A percentile compares a stretch with the other conserved stretches of the same genome.
Conservation (phyloP, 2,888 invertebrate genomes). For the Dryocosmus kuriphilus region DNA sequence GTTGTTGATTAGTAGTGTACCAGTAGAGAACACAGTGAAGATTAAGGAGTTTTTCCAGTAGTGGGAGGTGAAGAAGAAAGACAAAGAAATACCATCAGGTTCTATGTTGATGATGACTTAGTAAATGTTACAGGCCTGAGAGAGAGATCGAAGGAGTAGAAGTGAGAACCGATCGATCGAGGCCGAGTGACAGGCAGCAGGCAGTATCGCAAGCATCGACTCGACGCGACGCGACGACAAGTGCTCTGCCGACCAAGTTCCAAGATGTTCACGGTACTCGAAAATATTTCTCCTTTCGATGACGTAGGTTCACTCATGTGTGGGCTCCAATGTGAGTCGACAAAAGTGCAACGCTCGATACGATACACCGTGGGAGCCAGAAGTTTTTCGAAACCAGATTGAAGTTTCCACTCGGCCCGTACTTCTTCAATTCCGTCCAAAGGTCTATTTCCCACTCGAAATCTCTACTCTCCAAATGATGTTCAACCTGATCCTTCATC, state of each 20-base stretch:
- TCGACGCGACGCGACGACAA: constrained; percentile 67
- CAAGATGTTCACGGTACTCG: constrained; percentile 57
- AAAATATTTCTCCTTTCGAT: constrained; percentile 56
- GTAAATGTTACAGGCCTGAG: constrained; percentile 13
- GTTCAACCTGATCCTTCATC: background rate
- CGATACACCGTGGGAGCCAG: constrained; percentile 4
- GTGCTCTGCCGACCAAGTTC: constrained; percentile 62
- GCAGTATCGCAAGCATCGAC: constrained; percentile 68
- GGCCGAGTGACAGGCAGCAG: constrained; percentile 68
- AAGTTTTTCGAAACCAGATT: constrained; percentile 9
- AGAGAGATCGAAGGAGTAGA: constrained; percentile 45
- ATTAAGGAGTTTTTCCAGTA: background rate
- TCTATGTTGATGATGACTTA: background rate
- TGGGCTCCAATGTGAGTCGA: constrained; percentile 34
- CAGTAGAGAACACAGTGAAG: no score
- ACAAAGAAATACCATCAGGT: background rate
- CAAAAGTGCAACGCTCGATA: constrained; percentile 37
- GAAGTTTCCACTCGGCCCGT: background rate
- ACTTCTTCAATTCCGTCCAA: background rate
- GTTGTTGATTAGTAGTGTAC: no score
- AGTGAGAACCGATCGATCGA: constrained; percentile 72
- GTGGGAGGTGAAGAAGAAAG: background rate
- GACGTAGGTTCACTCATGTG: constrained; percentile 53
- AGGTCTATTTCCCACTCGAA: background rate
- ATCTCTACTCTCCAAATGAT: constrained; percentile 1